Percentiles rank a stretch among this genome's conserved stretches.
These are phyloP conservation scores for Tricholauxania praeusta DNA, from an alignment of 2,888 invertebrate genomes.

Conservation along the genomic window DNA sequence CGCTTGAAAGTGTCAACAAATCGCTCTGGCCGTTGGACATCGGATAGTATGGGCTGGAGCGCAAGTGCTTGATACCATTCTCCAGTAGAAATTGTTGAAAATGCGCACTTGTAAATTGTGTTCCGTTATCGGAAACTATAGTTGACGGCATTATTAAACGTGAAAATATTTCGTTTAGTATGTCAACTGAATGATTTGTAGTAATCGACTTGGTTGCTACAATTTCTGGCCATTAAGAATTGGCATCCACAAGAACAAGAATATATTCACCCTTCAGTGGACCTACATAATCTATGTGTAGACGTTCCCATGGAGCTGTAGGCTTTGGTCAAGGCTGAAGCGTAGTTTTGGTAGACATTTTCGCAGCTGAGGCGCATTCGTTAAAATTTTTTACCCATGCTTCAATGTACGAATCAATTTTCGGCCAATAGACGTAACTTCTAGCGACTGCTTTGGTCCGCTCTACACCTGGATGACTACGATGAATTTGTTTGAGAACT, in stretches of 20 bases:
- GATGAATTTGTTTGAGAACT: constrained; percentile 49
- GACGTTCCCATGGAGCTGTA: constrained; percentile 57
- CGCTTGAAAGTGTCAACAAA: constrained; percentile 48
- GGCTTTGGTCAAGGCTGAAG: constrained; percentile 50
- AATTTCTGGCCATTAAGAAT: constrained; percentile 66
- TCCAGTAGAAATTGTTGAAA: constrained; percentile 32
- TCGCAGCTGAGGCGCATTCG: constrained; percentile 50
- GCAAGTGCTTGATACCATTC: constrained; percentile 40
- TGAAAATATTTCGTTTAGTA: constrained; percentile 44
- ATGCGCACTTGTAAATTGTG: constrained; percentile 35
- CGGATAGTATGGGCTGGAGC: constrained; percentile 38
- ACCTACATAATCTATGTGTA: constrained; percentile 67
- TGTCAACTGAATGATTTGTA: constrained; percentile 38
- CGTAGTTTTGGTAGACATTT: constrained; percentile 51
- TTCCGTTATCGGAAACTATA: constrained; percentile 36
- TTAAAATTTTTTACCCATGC: constrained; percentile 47
- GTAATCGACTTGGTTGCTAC: constrained; percentile 47
- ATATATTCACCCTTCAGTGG: constrained; percentile 47
- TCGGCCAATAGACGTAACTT: constrained; percentile 47
- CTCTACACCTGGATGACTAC: constrained; percentile 44
- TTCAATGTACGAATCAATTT: constrained; percentile 55
- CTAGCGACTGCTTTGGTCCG: constrained; percentile 54
- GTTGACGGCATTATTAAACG: constrained; percentile 43
- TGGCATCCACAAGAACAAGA: constrained; percentile 62
- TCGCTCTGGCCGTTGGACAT: constrained; percentile 47